phyloP scores from a whole-genome alignment of 2,113 vertebrate species.

The Menura novaehollandiae region DNA sequence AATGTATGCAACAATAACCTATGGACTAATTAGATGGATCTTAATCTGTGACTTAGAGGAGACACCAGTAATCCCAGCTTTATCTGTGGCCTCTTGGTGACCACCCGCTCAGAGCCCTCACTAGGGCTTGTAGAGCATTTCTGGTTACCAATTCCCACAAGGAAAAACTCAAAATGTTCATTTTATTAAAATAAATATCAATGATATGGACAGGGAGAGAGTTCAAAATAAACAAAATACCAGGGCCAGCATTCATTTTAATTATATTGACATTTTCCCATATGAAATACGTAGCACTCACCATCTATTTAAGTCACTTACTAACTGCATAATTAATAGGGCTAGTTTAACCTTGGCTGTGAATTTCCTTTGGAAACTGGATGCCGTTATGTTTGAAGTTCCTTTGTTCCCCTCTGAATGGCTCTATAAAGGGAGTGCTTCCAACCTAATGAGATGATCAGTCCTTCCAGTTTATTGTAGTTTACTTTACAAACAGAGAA shows the following conservation, averaged over 20 bases:
- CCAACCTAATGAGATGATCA: background rate
- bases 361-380: slow-evolving; percentile 2
- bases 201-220: background rate
- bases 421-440: background rate
- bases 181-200: background rate
- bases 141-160: background rate
- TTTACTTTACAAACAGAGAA: slow-evolving; percentile 1
- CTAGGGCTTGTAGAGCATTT: background rate
- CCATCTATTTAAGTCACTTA: slow-evolving; percentile 10
- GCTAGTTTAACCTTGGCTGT: background rate
- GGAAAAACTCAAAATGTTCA: background rate
- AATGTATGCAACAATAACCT: background rate
- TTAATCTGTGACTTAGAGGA: background rate
- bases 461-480: background rate
- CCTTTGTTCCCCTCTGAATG: background rate
- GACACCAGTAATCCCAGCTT: background rate
- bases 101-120: background rate
- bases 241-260: background rate
- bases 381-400: background rate
- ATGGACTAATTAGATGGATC: background rate
- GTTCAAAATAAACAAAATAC: background rate
- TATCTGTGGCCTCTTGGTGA: background rate
- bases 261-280: background rate
- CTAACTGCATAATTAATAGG: background rate
- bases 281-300: background rate